Percentiles rank a stretch among this genome's conserved stretches.
These are phyloP conservation scores for Eufriesea mexicana DNA, from an alignment of 1,140 invertebrate species.

Conservation along the genomic window DNA sequence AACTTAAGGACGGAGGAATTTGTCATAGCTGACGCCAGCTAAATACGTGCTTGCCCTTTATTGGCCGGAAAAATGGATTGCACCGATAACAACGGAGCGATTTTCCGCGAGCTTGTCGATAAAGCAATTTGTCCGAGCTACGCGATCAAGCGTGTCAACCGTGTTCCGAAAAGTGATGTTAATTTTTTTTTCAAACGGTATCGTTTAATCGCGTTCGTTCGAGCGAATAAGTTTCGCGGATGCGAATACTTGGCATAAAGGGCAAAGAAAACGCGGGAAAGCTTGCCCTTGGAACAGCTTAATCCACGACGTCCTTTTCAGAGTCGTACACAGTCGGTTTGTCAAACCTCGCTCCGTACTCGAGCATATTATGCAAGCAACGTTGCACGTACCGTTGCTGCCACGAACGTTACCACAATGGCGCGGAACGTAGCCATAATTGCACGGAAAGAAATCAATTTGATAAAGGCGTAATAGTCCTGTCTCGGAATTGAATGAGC, in stretches of 20 bases:
- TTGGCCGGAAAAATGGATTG: conserved; percentile 26
- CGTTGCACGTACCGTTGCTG: no score
- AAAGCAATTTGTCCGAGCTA: conserved; percentile 5
- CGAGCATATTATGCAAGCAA: neutral
- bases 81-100: conserved; percentile 16
- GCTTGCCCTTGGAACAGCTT: neutral
- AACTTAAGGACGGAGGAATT: neutral
- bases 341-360: no score
- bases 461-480: neutral
- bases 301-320: neutral
- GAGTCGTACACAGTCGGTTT: no score
- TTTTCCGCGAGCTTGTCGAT: conserved; percentile 28
- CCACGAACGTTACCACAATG: neutral
- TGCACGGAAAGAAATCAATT: neutral
- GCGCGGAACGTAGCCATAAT: neutral
- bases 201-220: neutral
- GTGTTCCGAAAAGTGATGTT: neutral
- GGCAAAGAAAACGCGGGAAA: neutral
- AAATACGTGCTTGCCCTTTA: conserved; percentile 20
- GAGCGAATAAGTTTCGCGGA: neutral
- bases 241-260: neutral
- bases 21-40: neutral
- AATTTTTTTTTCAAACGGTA: neutral
- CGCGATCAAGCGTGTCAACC: neutral
- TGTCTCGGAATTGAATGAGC: neutral